These are phyloP conservation scores for Zaprionus camerounensis DNA, from an alignment of 1,140 invertebrate genomes.

Conservation along the genomic window DNA sequence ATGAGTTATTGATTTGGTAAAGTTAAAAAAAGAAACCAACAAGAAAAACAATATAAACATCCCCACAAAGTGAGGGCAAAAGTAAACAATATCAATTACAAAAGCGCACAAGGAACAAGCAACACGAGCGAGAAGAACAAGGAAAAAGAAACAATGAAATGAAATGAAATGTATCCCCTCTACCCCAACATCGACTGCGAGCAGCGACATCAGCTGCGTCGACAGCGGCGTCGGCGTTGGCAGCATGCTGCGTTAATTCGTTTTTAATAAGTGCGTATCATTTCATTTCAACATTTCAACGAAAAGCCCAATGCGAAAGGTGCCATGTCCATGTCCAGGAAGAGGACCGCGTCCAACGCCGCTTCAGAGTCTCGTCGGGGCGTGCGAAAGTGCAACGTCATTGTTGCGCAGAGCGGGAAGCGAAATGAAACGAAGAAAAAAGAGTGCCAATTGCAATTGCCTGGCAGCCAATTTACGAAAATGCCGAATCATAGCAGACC, in stretches of 20 bases:
- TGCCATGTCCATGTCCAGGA: slow-evolving; percentile 34
- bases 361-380: slow-evolving; percentile 51
- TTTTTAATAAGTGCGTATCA: slow-evolving; percentile 83
- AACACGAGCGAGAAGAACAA: slow-evolving; percentile 27
- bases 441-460: slow-evolving; percentile 82
- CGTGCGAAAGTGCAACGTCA: slow-evolving; percentile 48
- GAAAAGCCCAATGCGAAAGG: slow-evolving; percentile 31
- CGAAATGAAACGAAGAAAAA: slow-evolving; percentile 45
- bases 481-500: slow-evolving; percentile 78
- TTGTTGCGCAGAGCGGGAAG: slow-evolving; percentile 44
- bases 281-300: slow-evolving; percentile 82
- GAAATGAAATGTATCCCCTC: slow-evolving; percentile 5
- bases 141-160: slow-evolving; percentile 53
- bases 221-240: slow-evolving; percentile 41
- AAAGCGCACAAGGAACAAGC: slow-evolving; percentile 61
- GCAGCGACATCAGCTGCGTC: slow-evolving; percentile 58
- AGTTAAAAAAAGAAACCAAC: neutral
- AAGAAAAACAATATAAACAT: slow-evolving; percentile 39
- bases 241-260: slow-evolving; percentile 80
- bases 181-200: neutral
- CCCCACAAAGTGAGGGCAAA: slow-evolving; percentile 9
- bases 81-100: slow-evolving; percentile 75
- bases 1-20: slow-evolving; percentile 46
- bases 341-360: slow-evolving; percentile 26
- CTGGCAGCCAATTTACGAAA: slow-evolving; percentile 83